Evolutionary conservation across 1,140 invertebrate species (phyloP), one percentile per base, ranked within the genome.

Genomic region (Ceratitis capitata): DNA sequence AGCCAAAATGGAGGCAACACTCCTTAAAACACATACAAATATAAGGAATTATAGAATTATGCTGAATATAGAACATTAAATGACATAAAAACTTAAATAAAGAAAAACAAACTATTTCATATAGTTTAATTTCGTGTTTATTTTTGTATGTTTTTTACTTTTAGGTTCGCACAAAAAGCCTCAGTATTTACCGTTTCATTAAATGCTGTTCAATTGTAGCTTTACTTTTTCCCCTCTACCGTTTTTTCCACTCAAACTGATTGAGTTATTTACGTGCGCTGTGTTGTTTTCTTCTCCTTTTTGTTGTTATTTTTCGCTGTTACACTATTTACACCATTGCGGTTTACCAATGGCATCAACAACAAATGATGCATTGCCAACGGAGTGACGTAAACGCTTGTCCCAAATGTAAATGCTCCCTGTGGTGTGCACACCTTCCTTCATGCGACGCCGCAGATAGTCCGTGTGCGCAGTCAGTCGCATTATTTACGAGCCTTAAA

Each of bases 401-500:
- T 69, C 61, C 26, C 61, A 35, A 3, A 69, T 39, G 61, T 69
- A 35, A 69, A 69, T 19, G 39, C 61, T 39, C 32, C 61, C 32
- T 4, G 16, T 12, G 61, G 4, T 32, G 4, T 5, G 4, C 32
- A 69, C 61, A 35, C 61, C 61, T 53, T 16, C 16, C 26, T n/a
- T 4, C 3, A 53, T n/a, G 19, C 51, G 29, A 12, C 6, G 10
- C 61, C 32, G 14, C 4, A n/a, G n/a, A n/a, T n/a, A n/a, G n/a
- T n/a, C n/a, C n/a, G n/a, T n/a, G n/a, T n/a, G 61, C 61, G 61
- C 32, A 69, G 5, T 14, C 32, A 35, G 16, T n/a, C n/a, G n/a
- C n/a, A 69, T 69, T 69, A 69, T 69, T 69, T 69, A 69, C 32
- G 61, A 69, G 16, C 61, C 39, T 14, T 69, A 69, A 69, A 32